These are phyloP conservation scores for Danio choprae DNA, from an alignment of 2,797 vertebrate genomes.

Conservation along the genomic window DNA sequence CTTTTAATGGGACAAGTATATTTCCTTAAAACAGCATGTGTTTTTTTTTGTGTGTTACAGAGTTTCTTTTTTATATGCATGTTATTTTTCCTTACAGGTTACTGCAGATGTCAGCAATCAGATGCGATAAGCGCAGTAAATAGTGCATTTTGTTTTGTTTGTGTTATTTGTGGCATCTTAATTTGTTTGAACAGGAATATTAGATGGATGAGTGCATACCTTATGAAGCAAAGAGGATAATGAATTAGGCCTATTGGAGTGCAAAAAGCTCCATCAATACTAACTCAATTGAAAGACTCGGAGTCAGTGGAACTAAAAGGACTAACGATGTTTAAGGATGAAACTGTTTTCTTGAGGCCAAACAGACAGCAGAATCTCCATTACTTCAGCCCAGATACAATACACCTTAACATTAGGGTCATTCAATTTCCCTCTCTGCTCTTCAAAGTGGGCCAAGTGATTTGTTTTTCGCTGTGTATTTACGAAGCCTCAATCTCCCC, in stretches of 20 bases:
- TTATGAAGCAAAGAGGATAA: constrained; percentile 48
- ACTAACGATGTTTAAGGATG: constrained; percentile 42
- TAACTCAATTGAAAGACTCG: constrained; percentile 20
- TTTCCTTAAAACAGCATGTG: neutral
- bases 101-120: neutral
- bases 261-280: constrained; percentile 42
- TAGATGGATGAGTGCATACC: constrained; percentile 29
- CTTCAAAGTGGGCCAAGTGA: constrained; percentile 81
- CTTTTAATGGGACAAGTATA: neutral
- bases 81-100: constrained; percentile 7
- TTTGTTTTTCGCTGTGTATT: constrained; percentile 82
- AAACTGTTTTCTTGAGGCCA: constrained; percentile 45
- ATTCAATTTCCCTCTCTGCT: constrained; percentile 65
- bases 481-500: constrained; percentile 74
- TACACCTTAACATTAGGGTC: constrained; percentile 48
- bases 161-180: constrained; percentile 39
- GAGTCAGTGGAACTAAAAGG: constrained; percentile 31
- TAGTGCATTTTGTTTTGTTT: neutral
- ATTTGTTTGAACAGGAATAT: constrained; percentile 36
- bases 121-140: constrained; percentile 13
- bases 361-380: constrained; percentile 50
- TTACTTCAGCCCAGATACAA: constrained; percentile 51
- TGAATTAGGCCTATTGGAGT: constrained; percentile 43
- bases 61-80: no score
- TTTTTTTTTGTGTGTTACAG: no score